A percentile compares a stretch with the other conserved stretches of the same genome.
phyloP scores from a whole-genome alignment of 1,140 invertebrate genomes.

The Charaxes varanes region DNA sequence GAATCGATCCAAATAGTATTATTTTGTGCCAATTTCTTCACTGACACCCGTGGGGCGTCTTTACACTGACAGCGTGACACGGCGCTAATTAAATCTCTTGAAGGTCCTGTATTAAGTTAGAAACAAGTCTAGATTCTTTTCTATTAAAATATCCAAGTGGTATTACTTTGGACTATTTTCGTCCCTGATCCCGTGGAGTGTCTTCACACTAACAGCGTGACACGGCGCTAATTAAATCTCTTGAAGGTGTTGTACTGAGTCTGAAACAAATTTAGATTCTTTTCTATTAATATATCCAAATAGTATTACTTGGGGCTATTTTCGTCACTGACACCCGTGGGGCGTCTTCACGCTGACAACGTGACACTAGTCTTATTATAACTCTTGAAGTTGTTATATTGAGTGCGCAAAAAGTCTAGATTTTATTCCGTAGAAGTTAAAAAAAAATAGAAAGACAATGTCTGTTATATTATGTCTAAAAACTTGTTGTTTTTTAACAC shows the following conservation, averaged over 20 bases:
- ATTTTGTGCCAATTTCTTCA: constrained; percentile 11
- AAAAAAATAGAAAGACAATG: too few relatives aligned
- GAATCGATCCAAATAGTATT: constrained; percentile 20
- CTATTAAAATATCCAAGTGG: too few relatives aligned
- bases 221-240: constrained; percentile 1
- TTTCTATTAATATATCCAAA: too few relatives aligned
- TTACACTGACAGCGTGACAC: constrained; percentile 6
- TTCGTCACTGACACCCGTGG: constrained; percentile 3
- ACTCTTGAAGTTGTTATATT: too few relatives aligned
- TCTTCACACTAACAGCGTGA: constrained; percentile 7
- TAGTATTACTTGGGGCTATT: constrained; percentile 15
- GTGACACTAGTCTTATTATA: background rate
- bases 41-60: constrained; percentile 2
- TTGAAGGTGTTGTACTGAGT: too few relatives aligned
- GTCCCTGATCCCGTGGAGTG: background rate
- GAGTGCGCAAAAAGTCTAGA: too few relatives aligned
- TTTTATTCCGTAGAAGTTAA: too few relatives aligned
- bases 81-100: background rate
- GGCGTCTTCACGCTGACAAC: constrained; percentile 8
- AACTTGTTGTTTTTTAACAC: too few relatives aligned
- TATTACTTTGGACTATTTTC: constrained; percentile 14
- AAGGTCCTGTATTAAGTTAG: too few relatives aligned
- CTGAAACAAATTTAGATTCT: too few relatives aligned
- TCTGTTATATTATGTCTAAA: too few relatives aligned
- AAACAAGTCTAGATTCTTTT: too few relatives aligned